Base-by-base conservation (phyloP, 1,140 invertebrate species). In the Tigriopus japonicus region DNA sequence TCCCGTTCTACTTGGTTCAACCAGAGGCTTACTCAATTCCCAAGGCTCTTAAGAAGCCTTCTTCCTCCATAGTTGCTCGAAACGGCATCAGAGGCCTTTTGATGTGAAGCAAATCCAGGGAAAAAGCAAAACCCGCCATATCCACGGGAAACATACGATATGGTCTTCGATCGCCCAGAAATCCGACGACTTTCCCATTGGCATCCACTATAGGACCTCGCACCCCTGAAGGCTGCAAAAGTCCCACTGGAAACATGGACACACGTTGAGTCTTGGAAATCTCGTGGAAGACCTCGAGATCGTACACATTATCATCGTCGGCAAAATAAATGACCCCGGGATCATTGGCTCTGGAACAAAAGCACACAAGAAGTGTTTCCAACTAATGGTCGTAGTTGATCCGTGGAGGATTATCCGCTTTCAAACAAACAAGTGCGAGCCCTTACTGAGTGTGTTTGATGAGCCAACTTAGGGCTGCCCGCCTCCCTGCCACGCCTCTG, bases 91-190 rank as follows among this genome's bases (percentile, higher is more conserved):
- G 76, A 3, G 84, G 45, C 21, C 21, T 49, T 49, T 49, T 49
- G 3, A n/a, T 75, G 65, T 15, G 79, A 2, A 52, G 52, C 63
- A 77, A 78, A 24, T 76, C 70, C 13, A 87, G 67, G 70, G 81
- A 85, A 6, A 90, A 78, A n/a, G 86, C 85, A 75, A 89, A 89
- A 0, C 86, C 86, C 42, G 86, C 86, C 86, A 90, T 89, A 70
- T 89, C 86, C 35, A 86, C 80, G 12, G 86, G 80, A 75, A 86
- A 89, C 17, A 76, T 78, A 63, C 86, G 70, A n/a, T 78, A 73
- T 1, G 79, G 81, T 12, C 80, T 78, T 80, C 82, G 87, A 6
- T 80, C 81, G 66, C 84, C 83, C 63, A 82, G 80, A 70, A 86
- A 86, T 17, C 78, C 83, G 56, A 81, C 73, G 0, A 86, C 79